Evolutionary conservation across 1,140 invertebrate species (phyloP).

Genomic region (Drosophila sucinea): DNA sequence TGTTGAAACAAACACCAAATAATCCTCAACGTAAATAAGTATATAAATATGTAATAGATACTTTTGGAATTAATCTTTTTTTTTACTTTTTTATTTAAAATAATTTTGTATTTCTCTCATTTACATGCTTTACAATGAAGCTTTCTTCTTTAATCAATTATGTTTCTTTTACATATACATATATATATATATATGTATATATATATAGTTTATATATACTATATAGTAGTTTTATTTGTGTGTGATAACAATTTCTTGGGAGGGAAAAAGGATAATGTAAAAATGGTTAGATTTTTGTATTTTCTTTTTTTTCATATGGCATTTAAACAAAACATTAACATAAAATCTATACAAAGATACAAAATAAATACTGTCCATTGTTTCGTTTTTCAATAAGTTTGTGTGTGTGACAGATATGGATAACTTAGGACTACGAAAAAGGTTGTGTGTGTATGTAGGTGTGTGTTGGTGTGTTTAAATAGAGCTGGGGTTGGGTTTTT

Average conservation of each 20-base stretch:
- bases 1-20: neutral
- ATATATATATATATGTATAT: slow-evolving; percentile 29
- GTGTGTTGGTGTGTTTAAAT: neutral
- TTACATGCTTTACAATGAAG: slow-evolving; percentile 66
- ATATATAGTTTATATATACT: slow-evolving; percentile 8
- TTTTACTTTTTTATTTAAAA: slow-evolving; percentile 71
- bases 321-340: slow-evolving; percentile 59
- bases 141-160: slow-evolving; percentile 41
- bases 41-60: neutral
- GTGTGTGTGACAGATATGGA: slow-evolving; percentile 6
- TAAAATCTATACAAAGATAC: slow-evolving; percentile 56
- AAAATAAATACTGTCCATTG: slow-evolving; percentile 62
- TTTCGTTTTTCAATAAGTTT: slow-evolving; percentile 8
- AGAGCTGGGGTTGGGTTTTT: slow-evolving; percentile 13
- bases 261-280: slow-evolving; percentile 39
- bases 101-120: slow-evolving; percentile 71
- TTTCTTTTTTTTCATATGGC: slow-evolving; percentile 55
- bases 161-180: slow-evolving; percentile 21
- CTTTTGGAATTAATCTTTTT: slow-evolving; percentile 18
- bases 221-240: slow-evolving; percentile 29
- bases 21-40: neutral
- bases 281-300: slow-evolving; percentile 9
- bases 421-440: slow-evolving; percentile 46
- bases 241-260: slow-evolving; percentile 59
- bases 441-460: slow-evolving; percentile 21